A percentile compares a stretch with the other conserved stretches of the same genome.
Evolutionary conservation across 2,797 vertebrate species (phyloP).

Genomic region (Danio kyathit): DNA sequence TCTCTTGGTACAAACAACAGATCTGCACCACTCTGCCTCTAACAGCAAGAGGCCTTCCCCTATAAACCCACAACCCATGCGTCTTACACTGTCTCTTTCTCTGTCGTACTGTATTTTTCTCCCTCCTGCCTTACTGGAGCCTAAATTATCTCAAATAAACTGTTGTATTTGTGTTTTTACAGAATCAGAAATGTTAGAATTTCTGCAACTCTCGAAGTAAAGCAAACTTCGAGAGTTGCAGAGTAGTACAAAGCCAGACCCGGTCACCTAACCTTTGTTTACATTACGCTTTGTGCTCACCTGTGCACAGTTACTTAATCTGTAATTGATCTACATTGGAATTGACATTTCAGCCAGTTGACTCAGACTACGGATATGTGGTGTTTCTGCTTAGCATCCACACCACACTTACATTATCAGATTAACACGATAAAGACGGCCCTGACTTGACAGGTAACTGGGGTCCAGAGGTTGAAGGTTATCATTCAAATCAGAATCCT

Average conservation of each 20-base stretch:
- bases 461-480: conserved; percentile 76
- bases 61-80: conserved; percentile 48
- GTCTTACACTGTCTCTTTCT: conserved; percentile 15
- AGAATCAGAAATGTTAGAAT: conserved; percentile 13
- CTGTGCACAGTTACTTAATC: conserved; percentile 22
- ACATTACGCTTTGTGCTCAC: conserved; percentile 3
- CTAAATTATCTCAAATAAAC: conserved; percentile 39
- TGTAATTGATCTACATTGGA: conserved; percentile 14
- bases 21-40: conserved; percentile 70
- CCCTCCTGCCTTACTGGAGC: conserved; percentile 31
- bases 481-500: conserved; percentile 79
- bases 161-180: conserved; percentile 15
- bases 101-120: conserved; percentile 19
- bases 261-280: conserved; percentile 16
- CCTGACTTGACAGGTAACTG: conserved; percentile 74
- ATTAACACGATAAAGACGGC: conserved; percentile 75
- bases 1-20: conserved; percentile 67
- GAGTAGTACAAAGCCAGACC: not conserved
- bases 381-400: conserved; percentile 16
- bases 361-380: not conserved
- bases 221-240: not conserved
- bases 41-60: conserved; percentile 64
- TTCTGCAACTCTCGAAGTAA: not conserved
- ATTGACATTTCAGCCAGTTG: conserved; percentile 8
- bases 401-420: conserved; percentile 65